Conservation (phyloP, 1,140 invertebrate species). For the Rhizoglyphus robini region DNA sequence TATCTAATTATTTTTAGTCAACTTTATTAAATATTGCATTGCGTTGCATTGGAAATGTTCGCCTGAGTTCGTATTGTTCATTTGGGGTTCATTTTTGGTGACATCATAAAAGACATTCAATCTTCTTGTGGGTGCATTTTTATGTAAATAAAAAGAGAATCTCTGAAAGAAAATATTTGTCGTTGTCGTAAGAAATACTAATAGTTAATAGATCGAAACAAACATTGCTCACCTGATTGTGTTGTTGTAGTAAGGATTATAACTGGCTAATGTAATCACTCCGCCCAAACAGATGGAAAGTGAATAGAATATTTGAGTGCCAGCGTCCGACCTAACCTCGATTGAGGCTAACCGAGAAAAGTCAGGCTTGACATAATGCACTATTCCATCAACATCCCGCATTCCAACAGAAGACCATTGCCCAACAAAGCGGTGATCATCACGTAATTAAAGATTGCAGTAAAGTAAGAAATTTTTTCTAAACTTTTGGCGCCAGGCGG, state of each 20-base stretch:
- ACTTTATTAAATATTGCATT: too few species aligned
- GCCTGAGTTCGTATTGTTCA: too few species aligned
- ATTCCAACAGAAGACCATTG: conserved; percentile 71
- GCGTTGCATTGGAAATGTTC: too few species aligned
- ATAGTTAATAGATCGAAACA: background rate
- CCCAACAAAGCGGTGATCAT: conserved; percentile 90
- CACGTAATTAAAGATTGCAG: conserved; percentile 85
- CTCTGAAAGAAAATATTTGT: too few species aligned
- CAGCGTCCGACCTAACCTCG: conserved; percentile 31
- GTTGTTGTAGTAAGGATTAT: conserved; percentile 38
- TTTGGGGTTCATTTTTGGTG: too few species aligned
- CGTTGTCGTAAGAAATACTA: background rate
- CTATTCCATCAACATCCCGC: conserved; percentile 69
- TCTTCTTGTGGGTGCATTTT: too few species aligned
- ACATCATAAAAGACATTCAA: too few species aligned
- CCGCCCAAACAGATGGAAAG: conserved; percentile 39
- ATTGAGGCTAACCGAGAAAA: conserved; percentile 52
- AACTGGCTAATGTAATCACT: conserved; percentile 39
- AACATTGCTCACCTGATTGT: conserved; percentile 27
- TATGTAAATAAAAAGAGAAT: conserved; percentile 1
- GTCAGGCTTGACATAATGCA: conserved; percentile 69
- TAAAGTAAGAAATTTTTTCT: conserved; percentile 82
- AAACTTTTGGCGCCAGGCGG: conserved; percentile 76
- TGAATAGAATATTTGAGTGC: conserved; percentile 41
- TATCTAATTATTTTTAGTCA: too few species aligned